Conservation (phyloP, 1,140 invertebrate species). For the Coptotermes formosanus region DNA sequence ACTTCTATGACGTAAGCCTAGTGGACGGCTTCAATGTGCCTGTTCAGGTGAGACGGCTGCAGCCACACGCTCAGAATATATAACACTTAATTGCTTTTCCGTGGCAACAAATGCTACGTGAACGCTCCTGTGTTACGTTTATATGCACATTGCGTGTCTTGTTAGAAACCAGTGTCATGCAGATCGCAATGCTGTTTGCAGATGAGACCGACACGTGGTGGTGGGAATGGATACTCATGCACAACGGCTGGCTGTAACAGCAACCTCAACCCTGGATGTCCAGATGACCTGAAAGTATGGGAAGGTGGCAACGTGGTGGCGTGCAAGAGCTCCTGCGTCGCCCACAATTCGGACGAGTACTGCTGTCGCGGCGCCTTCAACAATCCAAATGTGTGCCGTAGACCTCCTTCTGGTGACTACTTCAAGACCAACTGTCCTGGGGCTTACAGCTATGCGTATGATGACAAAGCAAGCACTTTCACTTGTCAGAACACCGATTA, state of each 20-base stretch:
- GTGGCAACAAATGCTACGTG: too few relatives aligned
- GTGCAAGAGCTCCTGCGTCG: slow-evolving; percentile 52
- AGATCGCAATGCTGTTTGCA: background rate
- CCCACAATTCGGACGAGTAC: slow-evolving; percentile 49
- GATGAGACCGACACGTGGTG: slow-evolving; percentile 33
- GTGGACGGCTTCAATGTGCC: slow-evolving; percentile 50
- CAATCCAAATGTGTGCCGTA: slow-evolving; percentile 45
- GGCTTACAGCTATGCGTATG: slow-evolving; percentile 42
- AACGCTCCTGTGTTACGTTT: too few relatives aligned
- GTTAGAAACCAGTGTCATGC: too few relatives aligned
- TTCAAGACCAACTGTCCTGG: slow-evolving; percentile 41
- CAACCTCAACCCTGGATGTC: slow-evolving; percentile 47
- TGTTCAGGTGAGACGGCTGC: background rate
- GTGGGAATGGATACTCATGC: slow-evolving; percentile 45
- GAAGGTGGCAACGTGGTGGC: slow-evolving; percentile 43
- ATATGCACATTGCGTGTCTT: too few relatives aligned
- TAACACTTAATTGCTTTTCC: too few relatives aligned
- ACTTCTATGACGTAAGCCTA: slow-evolving; percentile 51
- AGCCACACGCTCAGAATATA: background rate
- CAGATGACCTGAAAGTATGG: slow-evolving; percentile 40
- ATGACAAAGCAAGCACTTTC: slow-evolving; percentile 39
- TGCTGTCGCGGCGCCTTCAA: slow-evolving; percentile 47
- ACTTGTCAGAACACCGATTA: slow-evolving; percentile 35
- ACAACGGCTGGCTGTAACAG: slow-evolving; percentile 43
- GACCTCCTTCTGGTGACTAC: slow-evolving; percentile 31